A percentile compares a stretch with the other conserved stretches of the same genome.
Conservation (phyloP, 2,113 vertebrate species). For the Bungarus multicinctus region DNA sequence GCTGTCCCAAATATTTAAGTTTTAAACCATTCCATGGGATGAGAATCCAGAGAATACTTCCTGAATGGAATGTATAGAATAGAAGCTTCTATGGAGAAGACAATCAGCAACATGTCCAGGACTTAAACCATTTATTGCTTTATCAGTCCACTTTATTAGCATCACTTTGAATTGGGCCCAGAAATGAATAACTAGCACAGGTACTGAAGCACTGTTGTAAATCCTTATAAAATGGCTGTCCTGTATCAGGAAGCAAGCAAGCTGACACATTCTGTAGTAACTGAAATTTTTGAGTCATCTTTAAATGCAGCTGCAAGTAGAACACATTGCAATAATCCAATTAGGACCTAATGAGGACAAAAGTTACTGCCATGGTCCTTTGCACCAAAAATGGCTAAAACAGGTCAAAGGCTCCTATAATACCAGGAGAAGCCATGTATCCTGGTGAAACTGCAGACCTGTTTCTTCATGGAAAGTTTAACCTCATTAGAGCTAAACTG, state of each 20-base stretch:
- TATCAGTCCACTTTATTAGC: neutral
- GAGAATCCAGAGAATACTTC: neutral
- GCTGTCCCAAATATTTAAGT: neutral
- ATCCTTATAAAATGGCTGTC: neutral
- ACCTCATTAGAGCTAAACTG: neutral
- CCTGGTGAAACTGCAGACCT: neutral
- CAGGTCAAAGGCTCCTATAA: neutral
- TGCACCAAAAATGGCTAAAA: neutral
- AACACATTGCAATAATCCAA: neutral
- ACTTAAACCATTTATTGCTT: neutral
- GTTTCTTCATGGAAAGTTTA: neutral
- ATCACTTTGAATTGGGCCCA: neutral
- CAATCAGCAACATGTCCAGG: neutral
- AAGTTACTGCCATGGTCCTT: neutral
- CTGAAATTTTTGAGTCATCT: neutral
- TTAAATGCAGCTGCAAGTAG: neutral
- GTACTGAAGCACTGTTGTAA: neutral
- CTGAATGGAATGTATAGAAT: neutral
- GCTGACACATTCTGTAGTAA: neutral
- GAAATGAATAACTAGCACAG: neutral
- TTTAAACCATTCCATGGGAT: neutral
- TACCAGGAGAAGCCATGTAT: neutral
- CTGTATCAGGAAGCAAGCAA: neutral
- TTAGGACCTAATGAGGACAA: neutral
- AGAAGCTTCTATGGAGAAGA: neutral